Percentiles rank a stretch among this genome's conserved stretches.
These are phyloP conservation scores for Cryptoblepharus egeriae DNA, from an alignment of 2,797 vertebrate species.

Conservation along the genomic window DNA sequence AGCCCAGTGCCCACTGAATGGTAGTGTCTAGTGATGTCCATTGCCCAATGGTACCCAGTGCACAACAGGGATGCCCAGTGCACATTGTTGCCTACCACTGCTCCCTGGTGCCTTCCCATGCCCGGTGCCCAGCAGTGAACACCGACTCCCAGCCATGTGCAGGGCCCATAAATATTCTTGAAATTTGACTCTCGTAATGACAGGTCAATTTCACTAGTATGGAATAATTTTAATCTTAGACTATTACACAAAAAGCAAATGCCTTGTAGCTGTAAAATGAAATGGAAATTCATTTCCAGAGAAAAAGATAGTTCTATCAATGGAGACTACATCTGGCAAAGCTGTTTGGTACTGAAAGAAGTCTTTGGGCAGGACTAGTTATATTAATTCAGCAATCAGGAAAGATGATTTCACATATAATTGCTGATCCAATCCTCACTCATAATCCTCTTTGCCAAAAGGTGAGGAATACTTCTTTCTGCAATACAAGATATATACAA, in stretches of 20 bases:
- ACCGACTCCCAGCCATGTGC: too few relatives aligned
- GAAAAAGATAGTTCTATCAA: constrained; percentile 31
- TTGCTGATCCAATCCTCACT: background rate
- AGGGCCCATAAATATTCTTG: too few relatives aligned
- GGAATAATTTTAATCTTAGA: constrained; percentile 44
- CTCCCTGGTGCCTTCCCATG: too few relatives aligned
- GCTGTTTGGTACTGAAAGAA: background rate
- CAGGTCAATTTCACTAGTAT: too few relatives aligned
- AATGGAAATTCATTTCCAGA: constrained; percentile 42
- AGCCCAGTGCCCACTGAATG: too few relatives aligned
- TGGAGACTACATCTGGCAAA: constrained; percentile 18
- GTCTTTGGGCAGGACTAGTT: constrained; percentile 8
- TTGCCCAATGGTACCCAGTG: too few relatives aligned
- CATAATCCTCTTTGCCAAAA: background rate
- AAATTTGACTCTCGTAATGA: too few relatives aligned
- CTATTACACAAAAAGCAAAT: constrained; percentile 41
- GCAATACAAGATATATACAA: constrained; percentile 5
- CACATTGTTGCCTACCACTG: too few relatives aligned
- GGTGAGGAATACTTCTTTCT: constrained; percentile 2
- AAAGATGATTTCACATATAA: constrained; percentile 15
- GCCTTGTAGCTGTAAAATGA: constrained; percentile 45
- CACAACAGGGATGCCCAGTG: too few relatives aligned
- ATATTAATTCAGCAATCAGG: constrained; percentile 5
- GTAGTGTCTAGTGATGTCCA: too few relatives aligned
- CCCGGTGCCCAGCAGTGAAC: too few relatives aligned